phyloP scores from a whole-genome alignment of 2,113 vertebrate species.

The Nothobranchius kuhntae region DNA sequence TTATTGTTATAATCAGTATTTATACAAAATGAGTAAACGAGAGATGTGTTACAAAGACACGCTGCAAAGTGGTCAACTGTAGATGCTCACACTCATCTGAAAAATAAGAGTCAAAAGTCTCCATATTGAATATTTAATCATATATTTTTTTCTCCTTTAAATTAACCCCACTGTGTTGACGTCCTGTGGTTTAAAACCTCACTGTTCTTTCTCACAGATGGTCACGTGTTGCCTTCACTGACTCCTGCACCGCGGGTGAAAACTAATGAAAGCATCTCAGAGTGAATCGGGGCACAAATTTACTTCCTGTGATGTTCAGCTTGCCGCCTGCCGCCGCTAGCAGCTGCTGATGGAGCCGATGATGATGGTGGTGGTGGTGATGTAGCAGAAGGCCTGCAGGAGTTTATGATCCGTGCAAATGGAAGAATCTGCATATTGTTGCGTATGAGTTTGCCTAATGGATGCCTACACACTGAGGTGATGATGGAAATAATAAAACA shows the following conservation, averaged over 20 bases:
- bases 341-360: slow-evolving; percentile 47
- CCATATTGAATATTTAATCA: too few species aligned
- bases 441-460: slow-evolving; percentile 77
- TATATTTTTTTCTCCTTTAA: background rate
- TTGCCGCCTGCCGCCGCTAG: slow-evolving; percentile 56
- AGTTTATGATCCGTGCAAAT: slow-evolving; percentile 82
- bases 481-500: slow-evolving; percentile 64
- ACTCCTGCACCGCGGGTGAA: slow-evolving; percentile 54
- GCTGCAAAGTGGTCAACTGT: too few species aligned
- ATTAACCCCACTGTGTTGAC: background rate
- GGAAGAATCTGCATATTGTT: slow-evolving; percentile 77
- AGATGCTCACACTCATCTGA: background rate
- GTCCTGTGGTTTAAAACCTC: slow-evolving; percentile 18
- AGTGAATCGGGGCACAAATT: slow-evolving; percentile 72
- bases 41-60: too few species aligned
- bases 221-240: slow-evolving; percentile 29
- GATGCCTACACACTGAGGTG: slow-evolving; percentile 72
- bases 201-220: background rate
- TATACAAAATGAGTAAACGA: too few species aligned
- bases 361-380: slow-evolving; percentile 59
- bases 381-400: slow-evolving; percentile 68
- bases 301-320: slow-evolving; percentile 71
- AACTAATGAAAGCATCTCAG: slow-evolving; percentile 74
- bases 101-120: background rate
- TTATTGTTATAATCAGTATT: too few species aligned